Base-by-base conservation (phyloP, 2,113 vertebrate genomes). In the Myotis brandtii region DNA sequence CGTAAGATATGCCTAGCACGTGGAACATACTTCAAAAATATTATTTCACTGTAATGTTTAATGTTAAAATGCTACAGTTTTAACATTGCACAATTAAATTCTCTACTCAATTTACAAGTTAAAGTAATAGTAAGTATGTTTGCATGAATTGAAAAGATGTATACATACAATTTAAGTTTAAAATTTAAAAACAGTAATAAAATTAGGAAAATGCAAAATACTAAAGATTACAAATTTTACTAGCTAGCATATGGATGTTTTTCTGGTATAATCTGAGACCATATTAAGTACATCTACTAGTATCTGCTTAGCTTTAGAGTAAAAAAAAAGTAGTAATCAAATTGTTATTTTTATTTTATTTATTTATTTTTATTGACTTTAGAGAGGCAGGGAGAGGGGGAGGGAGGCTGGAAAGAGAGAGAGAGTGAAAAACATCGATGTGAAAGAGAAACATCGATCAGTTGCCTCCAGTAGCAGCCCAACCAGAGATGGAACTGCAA, bases 151-250 rank as follows among this genome's bases (percentile, higher is more conserved):
- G 6, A 79, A 72, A 88, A 56, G 54, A 21, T 12, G 4, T 13
- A 46, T 17, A 62, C 17, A 40, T 64, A 75, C 32, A 40, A 72
- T 18, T 77, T n/a, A 77, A 64, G 25, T 72, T 69, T 79, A 73
- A 77, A 82, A 59, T 56, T 79, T 62, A 21, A 86, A 83, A 91
- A 46, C 23, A 50, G 23, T 50, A 62, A 66, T 34, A 32, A 75
- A 50, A 34, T 87, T 62, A 50, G 12, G n/a, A 62, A 89, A 85
- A 34, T 11, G 6, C 9, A 25, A 52, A 25, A 2, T 14, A 4
- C 40, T 5, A 18, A 43, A 30, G 6, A 6, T 3, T 6, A 25
- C 0, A 3, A 2, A 0, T 23, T 12, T 18, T 16, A 1, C n/a
- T 5, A 25, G 37, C 43, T 9, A 27, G 1, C 9, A 17, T 4